Evolutionary conservation across 2,797 vertebrate species (phyloP).

Genomic region (Carapus acus): DNA sequence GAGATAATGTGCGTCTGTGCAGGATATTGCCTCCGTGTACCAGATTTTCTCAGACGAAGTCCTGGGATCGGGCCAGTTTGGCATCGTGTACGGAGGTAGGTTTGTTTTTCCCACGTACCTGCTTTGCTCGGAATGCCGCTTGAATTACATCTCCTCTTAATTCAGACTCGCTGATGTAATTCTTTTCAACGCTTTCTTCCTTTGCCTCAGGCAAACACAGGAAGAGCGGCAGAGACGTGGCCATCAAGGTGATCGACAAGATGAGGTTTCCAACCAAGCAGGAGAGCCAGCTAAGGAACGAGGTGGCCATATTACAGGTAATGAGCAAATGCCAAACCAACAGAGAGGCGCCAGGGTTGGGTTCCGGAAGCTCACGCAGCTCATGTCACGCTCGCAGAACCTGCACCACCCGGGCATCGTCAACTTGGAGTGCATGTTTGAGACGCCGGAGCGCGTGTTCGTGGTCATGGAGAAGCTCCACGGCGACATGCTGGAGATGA

Average conservation of each 20-base stretch:
- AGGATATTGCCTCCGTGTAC: slow-evolving; percentile 97
- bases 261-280: slow-evolving; percentile 99
- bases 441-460: slow-evolving; percentile 94
- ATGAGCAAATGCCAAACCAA: not conserved
- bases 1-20: slow-evolving; percentile 24
- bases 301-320: slow-evolving; percentile 98
- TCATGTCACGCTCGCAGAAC: slow-evolving; percentile 70
- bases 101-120: not conserved
- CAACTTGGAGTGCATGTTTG: slow-evolving; percentile 98
- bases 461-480: slow-evolving; percentile 99
- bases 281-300: slow-evolving; percentile 95
- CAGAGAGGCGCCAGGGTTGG: too few relatives aligned
- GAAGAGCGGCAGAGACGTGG: slow-evolving; percentile 95
- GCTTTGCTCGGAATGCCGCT: not conserved
- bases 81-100: slow-evolving; percentile 95
- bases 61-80: slow-evolving; percentile 95
- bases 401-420: slow-evolving; percentile 97
- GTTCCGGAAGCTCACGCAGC: too few relatives aligned
- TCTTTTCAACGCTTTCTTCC: not conserved
- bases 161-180: not conserved
- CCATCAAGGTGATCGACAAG: slow-evolving; percentile 98
- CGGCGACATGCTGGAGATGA: slow-evolving; percentile 98
- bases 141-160: not conserved
- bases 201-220: slow-evolving; percentile 84
- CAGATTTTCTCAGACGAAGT: slow-evolving; percentile 99